These are phyloP conservation scores for Cygnus olor DNA, from an alignment of 2,797 vertebrate genomes.

Conservation along the genomic window DNA sequence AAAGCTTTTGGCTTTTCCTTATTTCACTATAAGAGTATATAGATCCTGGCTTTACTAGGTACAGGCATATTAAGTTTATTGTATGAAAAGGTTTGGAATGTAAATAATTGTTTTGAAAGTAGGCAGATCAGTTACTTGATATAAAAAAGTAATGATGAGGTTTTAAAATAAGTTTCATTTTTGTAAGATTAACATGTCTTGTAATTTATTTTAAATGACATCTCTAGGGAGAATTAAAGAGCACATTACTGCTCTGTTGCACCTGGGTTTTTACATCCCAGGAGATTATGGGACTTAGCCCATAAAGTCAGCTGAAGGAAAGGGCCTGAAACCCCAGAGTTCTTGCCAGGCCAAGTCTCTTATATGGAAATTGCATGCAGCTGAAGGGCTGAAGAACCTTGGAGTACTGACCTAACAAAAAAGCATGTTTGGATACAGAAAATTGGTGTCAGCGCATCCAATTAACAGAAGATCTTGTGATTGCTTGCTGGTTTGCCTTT, in stretches of 20 bases:
- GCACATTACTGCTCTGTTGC: background rate
- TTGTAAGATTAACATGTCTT: background rate
- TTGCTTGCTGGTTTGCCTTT: background rate
- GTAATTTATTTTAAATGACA: conserved; percentile 19
- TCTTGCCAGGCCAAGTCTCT: background rate
- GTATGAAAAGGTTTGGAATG: background rate
- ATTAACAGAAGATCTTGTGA: background rate
- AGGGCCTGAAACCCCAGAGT: background rate
- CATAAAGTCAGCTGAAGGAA: background rate
- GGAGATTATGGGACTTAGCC: background rate
- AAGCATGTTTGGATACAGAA: background rate
- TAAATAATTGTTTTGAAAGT: background rate
- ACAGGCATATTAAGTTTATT: background rate
- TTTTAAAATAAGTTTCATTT: background rate
- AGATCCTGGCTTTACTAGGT: background rate
- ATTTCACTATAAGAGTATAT: background rate
- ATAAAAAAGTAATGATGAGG: background rate
- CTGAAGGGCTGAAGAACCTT: background rate
- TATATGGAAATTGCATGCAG: fast-evolving
- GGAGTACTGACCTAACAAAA: background rate
- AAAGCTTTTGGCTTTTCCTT: conserved; percentile 59
- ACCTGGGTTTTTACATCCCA: background rate
- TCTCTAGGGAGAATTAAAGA: background rate
- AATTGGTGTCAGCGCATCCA: background rate
- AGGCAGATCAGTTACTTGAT: background rate